A percentile compares a stretch with the other conserved stretches of the same genome.
phyloP scores from a whole-genome alignment of 92 coral and sea anemone genomes.

The Heteractis magnifica region DNA sequence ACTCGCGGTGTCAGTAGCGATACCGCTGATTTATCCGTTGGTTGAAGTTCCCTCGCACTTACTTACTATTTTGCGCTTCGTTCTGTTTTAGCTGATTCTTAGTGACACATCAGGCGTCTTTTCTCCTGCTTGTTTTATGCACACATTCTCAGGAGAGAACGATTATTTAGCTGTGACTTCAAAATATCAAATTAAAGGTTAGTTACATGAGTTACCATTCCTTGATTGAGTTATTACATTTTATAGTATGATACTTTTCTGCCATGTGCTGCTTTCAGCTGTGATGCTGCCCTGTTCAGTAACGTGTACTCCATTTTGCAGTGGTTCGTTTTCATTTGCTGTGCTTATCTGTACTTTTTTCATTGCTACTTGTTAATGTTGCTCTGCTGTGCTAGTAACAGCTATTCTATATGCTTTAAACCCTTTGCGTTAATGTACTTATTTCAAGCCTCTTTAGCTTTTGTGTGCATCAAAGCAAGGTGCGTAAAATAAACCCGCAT shows the following conservation, averaged over 20 bases:
- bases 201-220: neutral
- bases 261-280: neutral
- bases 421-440: too few relatives aligned
- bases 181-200: constrained; percentile 82
- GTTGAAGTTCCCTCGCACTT: too few relatives aligned
- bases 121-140: constrained; percentile 97
- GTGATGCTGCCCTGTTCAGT: neutral
- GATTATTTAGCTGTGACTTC: constrained; percentile 62
- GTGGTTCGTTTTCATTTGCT: neutral
- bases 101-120: constrained; percentile 89
- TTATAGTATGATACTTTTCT: neutral
- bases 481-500: too few relatives aligned
- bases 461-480: too few relatives aligned
- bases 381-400: neutral
- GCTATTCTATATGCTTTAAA: too few relatives aligned
- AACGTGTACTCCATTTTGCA: neutral
- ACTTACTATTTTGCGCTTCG: neutral
- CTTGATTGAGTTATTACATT: neutral
- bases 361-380: neutral
- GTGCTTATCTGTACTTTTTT: neutral
- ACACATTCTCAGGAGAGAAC: constrained; percentile 84
- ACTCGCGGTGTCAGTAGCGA: too few relatives aligned
- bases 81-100: constrained; percentile 61
- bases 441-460: too few relatives aligned
- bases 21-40: too few relatives aligned